These are phyloP conservation scores for Grammatotria lemairii DNA, from an alignment of 2,113 vertebrate genomes.

Conservation along the genomic window DNA sequence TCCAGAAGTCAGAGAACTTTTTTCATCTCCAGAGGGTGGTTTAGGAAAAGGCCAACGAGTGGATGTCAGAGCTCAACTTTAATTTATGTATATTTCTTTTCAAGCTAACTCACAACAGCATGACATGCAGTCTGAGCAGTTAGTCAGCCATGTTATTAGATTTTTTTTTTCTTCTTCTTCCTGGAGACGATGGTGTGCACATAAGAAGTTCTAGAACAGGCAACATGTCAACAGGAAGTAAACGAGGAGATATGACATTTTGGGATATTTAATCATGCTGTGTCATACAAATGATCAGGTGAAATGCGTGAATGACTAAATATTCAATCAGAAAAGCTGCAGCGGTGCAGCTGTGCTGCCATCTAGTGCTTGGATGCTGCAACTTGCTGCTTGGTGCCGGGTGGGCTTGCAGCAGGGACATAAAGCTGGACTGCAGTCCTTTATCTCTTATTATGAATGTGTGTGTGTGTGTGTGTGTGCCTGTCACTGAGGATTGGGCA, in stretches of 20 bases:
- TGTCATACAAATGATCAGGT: conserved; percentile 17
- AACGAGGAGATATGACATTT: conserved; percentile 17
- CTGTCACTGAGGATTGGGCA: background rate
- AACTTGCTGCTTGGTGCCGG: background rate
- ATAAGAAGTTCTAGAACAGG: conserved; percentile 9
- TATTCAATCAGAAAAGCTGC: background rate
- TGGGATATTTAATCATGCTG: conserved; percentile 22
- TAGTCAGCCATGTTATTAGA: conserved; percentile 72
- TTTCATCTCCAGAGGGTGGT: conserved; percentile 25
- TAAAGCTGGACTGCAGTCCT: background rate
- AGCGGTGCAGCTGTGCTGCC: conserved; percentile 37
- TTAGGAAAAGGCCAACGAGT: conserved; percentile 37
- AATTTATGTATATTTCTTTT: conserved; percentile 64
- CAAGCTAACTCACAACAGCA: conserved; percentile 53
- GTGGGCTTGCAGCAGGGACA: background rate
- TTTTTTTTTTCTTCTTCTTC: conserved; percentile 33
- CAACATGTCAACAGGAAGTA: conserved; percentile 20
- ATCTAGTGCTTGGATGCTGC: conserved; percentile 36
- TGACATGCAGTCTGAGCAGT: conserved; percentile 59
- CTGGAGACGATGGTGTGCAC: background rate
- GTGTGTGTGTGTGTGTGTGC: background rate
- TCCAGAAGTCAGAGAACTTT: conserved; percentile 28
- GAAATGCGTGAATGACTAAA: background rate
- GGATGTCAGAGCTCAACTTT: conserved; percentile 53
- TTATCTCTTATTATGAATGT: background rate